Evolutionary conservation across 2,888 invertebrate genomes (phyloP).

Genomic region (Atethmia centrago): DNA sequence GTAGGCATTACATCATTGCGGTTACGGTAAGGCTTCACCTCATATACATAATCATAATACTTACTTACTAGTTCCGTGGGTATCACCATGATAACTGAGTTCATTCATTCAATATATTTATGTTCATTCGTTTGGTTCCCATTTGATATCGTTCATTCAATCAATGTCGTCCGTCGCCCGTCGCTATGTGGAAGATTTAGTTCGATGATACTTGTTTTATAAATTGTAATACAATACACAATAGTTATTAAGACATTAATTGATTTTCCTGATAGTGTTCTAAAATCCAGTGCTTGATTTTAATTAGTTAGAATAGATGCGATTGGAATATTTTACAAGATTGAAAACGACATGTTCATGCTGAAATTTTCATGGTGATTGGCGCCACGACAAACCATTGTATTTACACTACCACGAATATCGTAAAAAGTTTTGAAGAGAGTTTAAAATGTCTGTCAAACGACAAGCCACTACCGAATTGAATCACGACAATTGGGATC

Average conservation of each 20-base stretch:
- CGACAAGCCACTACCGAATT: conserved; percentile 93
- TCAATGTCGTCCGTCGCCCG: conserved; percentile 43
- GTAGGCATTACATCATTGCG: too few species aligned
- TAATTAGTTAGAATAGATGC: conserved; percentile 8
- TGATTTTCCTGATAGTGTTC: conserved; percentile 8
- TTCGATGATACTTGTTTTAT: neutral
- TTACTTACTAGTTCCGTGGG: neutral
- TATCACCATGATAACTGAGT: too few species aligned
- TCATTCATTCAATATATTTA: neutral
- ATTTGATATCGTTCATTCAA: conserved; percentile 31
- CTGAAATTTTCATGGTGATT: conserved; percentile 52
- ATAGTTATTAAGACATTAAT: conserved; percentile 1
- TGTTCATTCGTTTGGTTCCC: neutral
- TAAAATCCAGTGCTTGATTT: conserved; percentile 19
- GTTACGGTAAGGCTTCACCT: neutral
- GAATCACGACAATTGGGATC: conserved; percentile 96
- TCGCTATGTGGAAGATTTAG: conserved; percentile 10
- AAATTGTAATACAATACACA: conserved; percentile 15
- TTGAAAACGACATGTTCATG: conserved; percentile 52
- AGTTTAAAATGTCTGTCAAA: conserved; percentile 92
- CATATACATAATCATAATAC: too few species aligned
- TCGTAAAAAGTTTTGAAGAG: conserved; percentile 15
- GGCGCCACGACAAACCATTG: conserved; percentile 48
- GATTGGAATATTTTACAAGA: conserved; percentile 28
- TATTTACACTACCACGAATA: conserved; percentile 16